phyloP scores from a whole-genome alignment of 2,888 invertebrate genomes.

The Pharmacophagus antenor region DNA sequence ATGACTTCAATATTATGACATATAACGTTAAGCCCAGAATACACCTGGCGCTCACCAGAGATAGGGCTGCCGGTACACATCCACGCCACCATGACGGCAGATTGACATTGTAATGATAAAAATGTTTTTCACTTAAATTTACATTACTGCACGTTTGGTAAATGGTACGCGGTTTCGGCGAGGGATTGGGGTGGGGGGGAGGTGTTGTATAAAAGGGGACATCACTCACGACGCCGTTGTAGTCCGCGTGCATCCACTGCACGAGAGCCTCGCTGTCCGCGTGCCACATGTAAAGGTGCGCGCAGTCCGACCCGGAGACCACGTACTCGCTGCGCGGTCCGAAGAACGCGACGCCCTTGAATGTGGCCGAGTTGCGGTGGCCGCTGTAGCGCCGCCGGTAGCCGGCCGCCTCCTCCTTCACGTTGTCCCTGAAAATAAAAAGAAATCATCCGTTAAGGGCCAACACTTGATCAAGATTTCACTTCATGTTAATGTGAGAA shows the following conservation, averaged over 20 bases:
- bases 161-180: not conserved
- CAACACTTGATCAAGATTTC: no score
- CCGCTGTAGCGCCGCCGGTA: conserved; percentile 80
- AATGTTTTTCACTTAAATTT: no score
- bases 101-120: no score
- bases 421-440: conserved; percentile 41
- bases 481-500: no score
- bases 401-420: conserved; percentile 59
- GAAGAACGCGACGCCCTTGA: conserved; percentile 96
- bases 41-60: no score
- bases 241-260: conserved; percentile 92
- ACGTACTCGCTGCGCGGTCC: conserved; percentile 95
- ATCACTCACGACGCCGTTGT: conserved; percentile 90
- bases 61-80: no score
- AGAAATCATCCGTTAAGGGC: no score
- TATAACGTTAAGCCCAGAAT: no score
- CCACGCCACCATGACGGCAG: no score
- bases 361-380: conserved; percentile 85
- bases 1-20: no score
- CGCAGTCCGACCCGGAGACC: conserved; percentile 96
- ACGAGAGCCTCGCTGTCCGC: conserved; percentile 92
- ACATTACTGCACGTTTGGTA: not conserved
- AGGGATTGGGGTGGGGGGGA: no score
- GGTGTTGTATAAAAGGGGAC: not conserved
- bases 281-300: conserved; percentile 94